phyloP scores from a whole-genome alignment of 2,113 vertebrate genomes.

The Apteryx mantelli region DNA sequence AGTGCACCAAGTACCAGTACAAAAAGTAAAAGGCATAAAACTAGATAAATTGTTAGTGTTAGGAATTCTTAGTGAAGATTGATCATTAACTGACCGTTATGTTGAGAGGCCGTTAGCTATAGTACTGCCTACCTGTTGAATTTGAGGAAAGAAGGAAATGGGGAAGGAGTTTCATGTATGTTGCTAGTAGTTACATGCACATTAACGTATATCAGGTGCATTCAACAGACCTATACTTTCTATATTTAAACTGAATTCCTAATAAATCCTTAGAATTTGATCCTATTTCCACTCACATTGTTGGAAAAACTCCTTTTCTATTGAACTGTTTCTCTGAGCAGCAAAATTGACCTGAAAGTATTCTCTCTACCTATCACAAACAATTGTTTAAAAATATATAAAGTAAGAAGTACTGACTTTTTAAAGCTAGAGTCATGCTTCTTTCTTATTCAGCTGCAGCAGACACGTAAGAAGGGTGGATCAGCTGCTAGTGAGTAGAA shows the following conservation, averaged over 20 bases:
- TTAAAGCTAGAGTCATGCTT: neutral
- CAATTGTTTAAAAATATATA: neutral
- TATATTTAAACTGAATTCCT: neutral
- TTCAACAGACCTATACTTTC: neutral
- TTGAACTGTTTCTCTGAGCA: neutral
- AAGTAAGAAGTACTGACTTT: neutral
- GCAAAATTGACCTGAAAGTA: neutral
- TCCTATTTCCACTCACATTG: neutral
- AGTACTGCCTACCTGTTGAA: neutral
- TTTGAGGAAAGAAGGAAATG: neutral
- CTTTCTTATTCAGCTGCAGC: neutral
- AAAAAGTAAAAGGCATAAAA: neutral
- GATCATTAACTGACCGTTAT: neutral
- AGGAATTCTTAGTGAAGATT: neutral
- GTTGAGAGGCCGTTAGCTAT: neutral
- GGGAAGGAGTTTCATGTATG: neutral
- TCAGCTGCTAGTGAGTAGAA: neutral
- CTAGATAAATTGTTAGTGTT: neutral
- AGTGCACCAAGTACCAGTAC: neutral
- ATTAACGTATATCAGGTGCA: neutral
- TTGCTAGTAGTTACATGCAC: neutral
- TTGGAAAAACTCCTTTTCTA: neutral
- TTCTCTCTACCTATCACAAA: neutral
- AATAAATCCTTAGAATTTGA: neutral
- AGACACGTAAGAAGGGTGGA: neutral